Conservation (phyloP, 2,113 vertebrate genomes). For the Actenoides hombroni region DNA sequence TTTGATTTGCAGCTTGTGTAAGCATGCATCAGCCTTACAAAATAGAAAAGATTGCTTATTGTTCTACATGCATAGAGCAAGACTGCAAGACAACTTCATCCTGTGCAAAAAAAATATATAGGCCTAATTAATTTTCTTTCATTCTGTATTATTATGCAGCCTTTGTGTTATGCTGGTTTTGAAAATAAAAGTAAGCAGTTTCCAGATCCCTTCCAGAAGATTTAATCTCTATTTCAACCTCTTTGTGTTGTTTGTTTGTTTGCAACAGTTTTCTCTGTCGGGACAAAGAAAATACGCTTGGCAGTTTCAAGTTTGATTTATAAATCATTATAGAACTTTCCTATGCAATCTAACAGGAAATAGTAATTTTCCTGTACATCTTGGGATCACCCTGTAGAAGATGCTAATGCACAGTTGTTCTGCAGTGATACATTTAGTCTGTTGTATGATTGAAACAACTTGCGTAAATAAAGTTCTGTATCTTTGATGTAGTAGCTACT, state of each 20-base stretch:
- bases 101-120: background rate
- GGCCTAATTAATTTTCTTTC: constrained; percentile 25
- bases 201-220: constrained; percentile 13
- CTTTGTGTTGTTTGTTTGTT: constrained; percentile 20
- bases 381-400: constrained; percentile 8
- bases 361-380: background rate
- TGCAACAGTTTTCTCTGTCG: background rate
- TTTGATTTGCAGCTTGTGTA: constrained; percentile 56
- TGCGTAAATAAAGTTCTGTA: background rate
- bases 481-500: background rate
- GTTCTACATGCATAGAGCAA: background rate
- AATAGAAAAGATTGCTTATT: constrained; percentile 62
- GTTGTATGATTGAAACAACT: background rate
- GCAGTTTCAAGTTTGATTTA: constrained; percentile 30
- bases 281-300: background rate
- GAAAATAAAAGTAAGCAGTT: constrained; percentile 17
- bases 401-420: background rate
- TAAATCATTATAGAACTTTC: background rate
- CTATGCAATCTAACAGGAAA: constrained; percentile 8
- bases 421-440: background rate
- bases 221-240: background rate
- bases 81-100: constrained; percentile 16
- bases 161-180: background rate
- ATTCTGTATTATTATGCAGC: constrained; percentile 15
- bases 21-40: constrained; percentile 36